Base-by-base conservation (phyloP, 1,140 invertebrate species). In the Atta cephalotes region DNA sequence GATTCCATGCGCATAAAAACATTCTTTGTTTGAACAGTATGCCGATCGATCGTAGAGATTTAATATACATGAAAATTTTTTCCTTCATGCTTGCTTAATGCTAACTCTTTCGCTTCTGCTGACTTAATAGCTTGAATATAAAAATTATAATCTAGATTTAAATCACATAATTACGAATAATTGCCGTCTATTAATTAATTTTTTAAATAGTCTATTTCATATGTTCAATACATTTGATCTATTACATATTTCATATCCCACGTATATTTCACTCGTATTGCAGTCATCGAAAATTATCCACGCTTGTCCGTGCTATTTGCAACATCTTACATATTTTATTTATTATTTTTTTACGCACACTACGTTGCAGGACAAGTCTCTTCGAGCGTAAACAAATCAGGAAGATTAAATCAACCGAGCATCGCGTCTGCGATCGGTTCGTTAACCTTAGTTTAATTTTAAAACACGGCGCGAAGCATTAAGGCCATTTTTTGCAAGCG, bases 401-500 rank as follows among this genome's bases (percentile, higher is more conserved):
- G 31, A 70, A 74, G 63, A 77, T 66, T 82, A 68, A 85, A 87
- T 87, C 86, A 76, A 74, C 51, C 80, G 31, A 81, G 77, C 49
- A 35, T 72, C 70, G 72, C 28, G 56, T 21, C 87, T 51, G 14
- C 58, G 82, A 79, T 79, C 87, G 87, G 74, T 88, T 88, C 87
- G 87, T 88, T 86, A 85, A 85, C 80, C 74, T 76, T 74, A 53
- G 84, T 87, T 88, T 88, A 88, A 88, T 88, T 88, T 86, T 86
- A 79, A 88, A 86, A 79, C 82, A 79, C 71, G 86, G 25, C 56
- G 71, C 82, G 53, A 56, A 68, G 72, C 62, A 87, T 76, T 87
- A 63, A 85, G 72, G 66, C 66, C 74, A 79, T 78, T 85, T 85
- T 78, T 87, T 85, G 80, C 88, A 49, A 85, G 72, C 86, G 79